Conservation (phyloP, 2,797 vertebrate genomes). For the Takifugu ocellatus region DNA sequence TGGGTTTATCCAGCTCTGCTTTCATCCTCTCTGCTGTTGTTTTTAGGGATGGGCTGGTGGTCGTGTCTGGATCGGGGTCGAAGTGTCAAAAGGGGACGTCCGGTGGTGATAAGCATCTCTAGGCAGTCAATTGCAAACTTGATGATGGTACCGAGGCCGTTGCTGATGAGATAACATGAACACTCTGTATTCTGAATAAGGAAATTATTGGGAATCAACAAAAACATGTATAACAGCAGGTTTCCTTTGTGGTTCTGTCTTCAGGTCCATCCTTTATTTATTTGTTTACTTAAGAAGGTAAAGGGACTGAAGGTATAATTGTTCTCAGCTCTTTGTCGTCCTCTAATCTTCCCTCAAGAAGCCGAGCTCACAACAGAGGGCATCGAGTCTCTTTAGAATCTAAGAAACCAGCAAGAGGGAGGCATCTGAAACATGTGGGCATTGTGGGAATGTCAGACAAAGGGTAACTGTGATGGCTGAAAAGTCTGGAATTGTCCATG, state of each 20-base stretch:
- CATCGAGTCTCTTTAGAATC: constrained; percentile 84
- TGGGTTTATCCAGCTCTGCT: constrained; percentile 64
- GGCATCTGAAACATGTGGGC: constrained; percentile 92
- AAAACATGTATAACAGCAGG: too few species aligned
- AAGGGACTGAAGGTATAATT: neutral
- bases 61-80: constrained; percentile 49
- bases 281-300: too few species aligned
- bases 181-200: neutral
- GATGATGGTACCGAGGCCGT: constrained; percentile 38
- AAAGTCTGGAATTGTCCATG: constrained; percentile 70
- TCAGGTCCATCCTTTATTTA: too few species aligned
- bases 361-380: constrained; percentile 68
- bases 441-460: constrained; percentile 94
- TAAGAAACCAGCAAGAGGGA: constrained; percentile 96
- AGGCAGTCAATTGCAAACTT: constrained; percentile 45
- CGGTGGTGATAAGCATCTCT: constrained; percentile 65
- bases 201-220: neutral
- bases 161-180: constrained; percentile 40
- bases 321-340: neutral
- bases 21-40: constrained; percentile 71
- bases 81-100: constrained; percentile 63
- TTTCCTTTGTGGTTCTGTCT: too few species aligned
- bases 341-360: constrained; percentile 67
- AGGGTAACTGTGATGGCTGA: constrained; percentile 76
- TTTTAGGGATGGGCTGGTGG: constrained; percentile 58